Evolutionary conservation across 2,113 vertebrate species (phyloP), one percentile per base, ranked within the genome.

Genomic region (Lipotes vexillifer): DNA sequence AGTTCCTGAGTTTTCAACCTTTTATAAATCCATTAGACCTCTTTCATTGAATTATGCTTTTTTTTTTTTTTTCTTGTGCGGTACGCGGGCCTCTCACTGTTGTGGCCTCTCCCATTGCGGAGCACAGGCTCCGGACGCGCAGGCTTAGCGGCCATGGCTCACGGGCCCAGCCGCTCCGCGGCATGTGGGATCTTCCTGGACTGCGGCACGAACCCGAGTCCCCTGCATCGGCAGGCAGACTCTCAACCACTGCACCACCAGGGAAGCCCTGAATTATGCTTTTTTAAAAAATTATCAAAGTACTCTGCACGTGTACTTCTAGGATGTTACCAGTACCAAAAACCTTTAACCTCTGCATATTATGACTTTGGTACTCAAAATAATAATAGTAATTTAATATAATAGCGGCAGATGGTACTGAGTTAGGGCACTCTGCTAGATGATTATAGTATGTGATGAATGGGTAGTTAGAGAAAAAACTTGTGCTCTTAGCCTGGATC

Each of bases 391-490:
- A 41, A 85, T 84, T 88, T 91, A 78, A 77, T 89, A 59, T 90
- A 94, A 95, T 87, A 96, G 52, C 88, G 74, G 63, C 75, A 97
- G 74, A 96, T 90, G 75, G 36, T 88, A 88, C 71, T 90, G 77
- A 96, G 93, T 81, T 94, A 94, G 90, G 33, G n/a, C n/a, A 88
- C 31, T 93, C 15, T 97, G 33, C 65, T 96, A 86, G 41, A 95
- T 88, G 65, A 92, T 88, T 89, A 61, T 61, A 86, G 59, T 90
- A 17, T 81, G 11, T 81, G 82, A 71, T 94, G 78, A 96, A 92
- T 93, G 49, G 17, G 52, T 82, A 69, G 36, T 52, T 78, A 68
- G n/a, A 77, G 36, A 31, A 85, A 94, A 88, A 92, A 55, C 77
- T 6, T 93, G 21, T 65, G 33, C 78, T 86, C 25, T 44, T 94